phyloP scores from a whole-genome alignment of 2,888 invertebrate genomes.

The Amphipyra berbera region DNA sequence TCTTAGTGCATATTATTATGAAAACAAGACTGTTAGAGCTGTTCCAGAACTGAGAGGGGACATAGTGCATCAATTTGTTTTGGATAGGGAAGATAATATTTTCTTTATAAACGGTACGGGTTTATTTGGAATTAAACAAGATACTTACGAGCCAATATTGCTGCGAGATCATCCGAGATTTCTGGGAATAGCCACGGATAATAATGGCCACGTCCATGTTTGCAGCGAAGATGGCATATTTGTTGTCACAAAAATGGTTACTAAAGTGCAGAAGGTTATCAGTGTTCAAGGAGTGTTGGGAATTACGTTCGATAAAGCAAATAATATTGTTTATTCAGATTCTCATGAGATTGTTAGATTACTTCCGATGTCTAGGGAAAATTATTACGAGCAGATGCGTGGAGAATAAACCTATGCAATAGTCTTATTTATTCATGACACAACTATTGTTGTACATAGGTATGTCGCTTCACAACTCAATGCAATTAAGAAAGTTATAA shows the following conservation, averaged over 20 bases:
- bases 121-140: constrained; percentile 71
- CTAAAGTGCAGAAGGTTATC: constrained; percentile 73
- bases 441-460: too few relatives aligned
- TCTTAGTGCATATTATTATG: constrained; percentile 73
- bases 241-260: constrained; percentile 70
- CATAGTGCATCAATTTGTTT: constrained; percentile 77
- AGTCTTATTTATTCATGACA: neutral
- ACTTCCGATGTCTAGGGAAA: constrained; percentile 56
- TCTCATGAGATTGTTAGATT: constrained; percentile 77
- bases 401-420: constrained; percentile 8
- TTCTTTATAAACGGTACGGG: constrained; percentile 81
- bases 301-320: constrained; percentile 76
- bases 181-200: constrained; percentile 75
- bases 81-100: constrained; percentile 73
- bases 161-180: constrained; percentile 72
- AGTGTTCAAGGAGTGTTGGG: constrained; percentile 76
- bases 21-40: constrained; percentile 65
- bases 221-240: constrained; percentile 81
- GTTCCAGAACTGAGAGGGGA: constrained; percentile 63
- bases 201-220: constrained; percentile 71
- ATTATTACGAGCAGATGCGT: constrained; percentile 30
- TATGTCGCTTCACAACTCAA: too few relatives aligned
- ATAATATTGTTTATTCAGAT: constrained; percentile 80
- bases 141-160: constrained; percentile 57
- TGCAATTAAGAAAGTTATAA: too few relatives aligned